Conservation (phyloP, 2,888 invertebrate species). For the Dasysyrphus tricinctus region DNA sequence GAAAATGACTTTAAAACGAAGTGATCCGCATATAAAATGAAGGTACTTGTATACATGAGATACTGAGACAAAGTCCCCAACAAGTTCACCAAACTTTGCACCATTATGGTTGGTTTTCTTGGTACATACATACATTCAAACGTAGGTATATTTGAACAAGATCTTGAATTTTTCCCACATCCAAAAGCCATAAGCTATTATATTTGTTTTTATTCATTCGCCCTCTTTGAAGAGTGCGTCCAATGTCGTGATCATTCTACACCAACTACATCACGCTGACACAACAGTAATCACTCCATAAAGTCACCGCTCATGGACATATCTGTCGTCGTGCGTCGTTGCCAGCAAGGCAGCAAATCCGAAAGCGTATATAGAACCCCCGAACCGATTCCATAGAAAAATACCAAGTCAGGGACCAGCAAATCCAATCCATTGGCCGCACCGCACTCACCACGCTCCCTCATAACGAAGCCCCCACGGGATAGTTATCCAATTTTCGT, state of each 20-base stretch:
- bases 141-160: slow-evolving; percentile 3
- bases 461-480: slow-evolving; percentile 58
- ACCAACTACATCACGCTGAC: slow-evolving; percentile 73
- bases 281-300: slow-evolving; percentile 74
- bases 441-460: slow-evolving; percentile 6
- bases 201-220: slow-evolving; percentile 22
- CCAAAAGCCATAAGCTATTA: slow-evolving; percentile 59
- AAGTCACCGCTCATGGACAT: slow-evolving; percentile 69
- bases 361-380: slow-evolving; percentile 30
- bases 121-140: not conserved
- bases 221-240: slow-evolving; percentile 39
- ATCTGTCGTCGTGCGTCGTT: slow-evolving; percentile 44
- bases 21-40: not conserved
- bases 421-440: not conserved
- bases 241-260: slow-evolving; percentile 50
- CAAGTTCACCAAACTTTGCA: slow-evolving; percentile 9
- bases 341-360: slow-evolving; percentile 12
- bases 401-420: not conserved
- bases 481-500: slow-evolving; percentile 70
- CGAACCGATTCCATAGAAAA: slow-evolving; percentile 49
- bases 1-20: not conserved
- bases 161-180: slow-evolving; percentile 58
- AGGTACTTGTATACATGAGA: not conserved
- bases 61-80: not conserved
- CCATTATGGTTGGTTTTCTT: not conserved